Conservation (phyloP, 2,797 vertebrate genomes). For the Onychomys arenicola region DNA sequence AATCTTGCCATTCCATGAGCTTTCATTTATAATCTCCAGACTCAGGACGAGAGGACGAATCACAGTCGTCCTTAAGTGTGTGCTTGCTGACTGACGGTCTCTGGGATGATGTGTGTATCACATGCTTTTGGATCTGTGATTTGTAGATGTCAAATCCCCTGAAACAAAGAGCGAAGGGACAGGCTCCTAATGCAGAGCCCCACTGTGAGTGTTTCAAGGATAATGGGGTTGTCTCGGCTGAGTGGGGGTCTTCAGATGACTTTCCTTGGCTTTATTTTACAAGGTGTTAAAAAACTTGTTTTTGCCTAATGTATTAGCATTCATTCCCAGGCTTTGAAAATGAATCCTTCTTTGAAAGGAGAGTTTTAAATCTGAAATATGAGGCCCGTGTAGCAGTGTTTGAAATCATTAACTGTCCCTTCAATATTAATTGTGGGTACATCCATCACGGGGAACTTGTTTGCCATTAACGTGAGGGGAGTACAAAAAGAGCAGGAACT, state of each 20-base stretch:
- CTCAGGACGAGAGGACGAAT: neutral
- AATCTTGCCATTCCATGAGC: neutral
- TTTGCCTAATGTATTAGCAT: constrained; percentile 74
- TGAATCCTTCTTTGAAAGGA: constrained; percentile 74
- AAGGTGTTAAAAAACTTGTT: constrained; percentile 67
- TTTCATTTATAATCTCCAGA: constrained; percentile 32
- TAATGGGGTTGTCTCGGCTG: constrained; percentile 61
- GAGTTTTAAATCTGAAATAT: constrained; percentile 81
- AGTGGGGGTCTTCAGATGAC: constrained; percentile 60
- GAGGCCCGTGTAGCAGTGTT: constrained; percentile 58
- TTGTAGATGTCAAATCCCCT: constrained; percentile 54
- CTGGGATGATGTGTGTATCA: neutral
- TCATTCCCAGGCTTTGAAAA: constrained; percentile 77
- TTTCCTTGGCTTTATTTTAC: constrained; percentile 75
- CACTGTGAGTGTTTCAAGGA: constrained; percentile 55
- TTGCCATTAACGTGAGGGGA: constrained; percentile 69
- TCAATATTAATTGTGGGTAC: constrained; percentile 78
- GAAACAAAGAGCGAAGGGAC: constrained; percentile 43
- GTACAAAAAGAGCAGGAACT: neutral
- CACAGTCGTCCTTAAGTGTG: neutral
- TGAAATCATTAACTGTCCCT: constrained; percentile 78
- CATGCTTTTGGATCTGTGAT: neutral
- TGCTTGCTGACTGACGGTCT: neutral
- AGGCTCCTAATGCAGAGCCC: neutral
- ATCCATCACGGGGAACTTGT: constrained; percentile 72